phyloP scores from a whole-genome alignment of 2,113 vertebrate genomes.

The Laticauda laticaudata region DNA sequence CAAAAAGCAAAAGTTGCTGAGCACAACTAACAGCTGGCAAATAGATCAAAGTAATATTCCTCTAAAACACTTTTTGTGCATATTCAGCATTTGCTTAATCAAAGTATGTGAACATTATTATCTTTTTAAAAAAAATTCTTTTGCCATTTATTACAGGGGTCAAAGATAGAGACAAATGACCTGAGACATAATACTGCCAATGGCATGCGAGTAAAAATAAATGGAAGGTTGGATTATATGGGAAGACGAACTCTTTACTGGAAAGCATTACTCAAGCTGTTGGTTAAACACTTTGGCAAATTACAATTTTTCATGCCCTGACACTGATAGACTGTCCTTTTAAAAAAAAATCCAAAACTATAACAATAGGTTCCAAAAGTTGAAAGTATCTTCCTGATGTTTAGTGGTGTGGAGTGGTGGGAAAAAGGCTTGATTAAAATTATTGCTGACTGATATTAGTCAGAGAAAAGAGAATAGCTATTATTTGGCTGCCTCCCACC shows the following conservation, averaged over 20 bases:
- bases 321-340: slow-evolving; percentile 42
- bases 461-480: slow-evolving; percentile 14
- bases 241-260: neutral
- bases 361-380: slow-evolving; percentile 30
- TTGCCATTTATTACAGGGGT: slow-evolving; percentile 10
- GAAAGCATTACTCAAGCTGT: slow-evolving; percentile 29
- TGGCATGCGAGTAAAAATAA: slow-evolving; percentile 3
- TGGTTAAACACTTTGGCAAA: slow-evolving; percentile 43
- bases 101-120: slow-evolving; percentile 22
- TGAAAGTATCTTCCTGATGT: slow-evolving; percentile 29
- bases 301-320: slow-evolving; percentile 46
- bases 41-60: slow-evolving; percentile 24
- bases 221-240: neutral
- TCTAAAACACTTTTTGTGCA: slow-evolving; percentile 7
- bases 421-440: slow-evolving; percentile 40
- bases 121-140: slow-evolving; percentile 11
- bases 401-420: neutral
- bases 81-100: slow-evolving; percentile 7
- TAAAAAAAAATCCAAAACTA: slow-evolving; percentile 27
- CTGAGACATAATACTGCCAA: slow-evolving; percentile 1
- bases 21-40: neutral
- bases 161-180: slow-evolving; percentile 30
- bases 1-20: neutral
- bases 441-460: slow-evolving; percentile 40
- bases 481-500: neutral